phyloP scores from a whole-genome alignment of 2,888 invertebrate genomes.

The Acrobasis suavella region DNA sequence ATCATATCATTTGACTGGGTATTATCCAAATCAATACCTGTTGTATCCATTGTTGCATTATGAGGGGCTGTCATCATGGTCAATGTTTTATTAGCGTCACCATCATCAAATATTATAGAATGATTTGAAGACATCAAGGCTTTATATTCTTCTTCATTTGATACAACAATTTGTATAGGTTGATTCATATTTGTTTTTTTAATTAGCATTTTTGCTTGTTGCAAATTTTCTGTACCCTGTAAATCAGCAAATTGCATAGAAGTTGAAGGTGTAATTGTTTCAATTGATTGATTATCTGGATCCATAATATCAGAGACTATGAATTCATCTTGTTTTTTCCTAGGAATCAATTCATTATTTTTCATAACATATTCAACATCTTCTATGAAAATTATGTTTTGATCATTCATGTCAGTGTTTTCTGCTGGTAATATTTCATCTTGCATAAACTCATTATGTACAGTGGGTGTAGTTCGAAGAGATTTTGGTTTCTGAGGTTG shows the following conservation, averaged over 20 bases:
- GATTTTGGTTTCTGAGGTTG: constrained; percentile 40
- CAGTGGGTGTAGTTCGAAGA: constrained; percentile 34
- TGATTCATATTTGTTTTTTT: constrained; percentile 62
- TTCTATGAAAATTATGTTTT: constrained; percentile 79
- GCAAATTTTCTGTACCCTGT: constrained; percentile 45
- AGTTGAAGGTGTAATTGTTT: constrained; percentile 47
- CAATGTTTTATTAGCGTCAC: constrained; percentile 62
- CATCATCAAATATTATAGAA: constrained; percentile 71
- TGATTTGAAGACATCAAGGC: constrained; percentile 70
- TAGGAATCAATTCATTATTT: constrained; percentile 63
- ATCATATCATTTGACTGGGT: constrained; percentile 84
- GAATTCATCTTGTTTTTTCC: constrained; percentile 48
- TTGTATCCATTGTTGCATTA: constrained; percentile 48
- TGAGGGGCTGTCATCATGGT: constrained; percentile 64
- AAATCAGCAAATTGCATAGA: constrained; percentile 54
- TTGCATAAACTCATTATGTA: constrained; percentile 49
- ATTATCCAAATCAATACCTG: constrained; percentile 67
- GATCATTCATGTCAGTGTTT: constrained; percentile 39
- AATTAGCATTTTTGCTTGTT: constrained; percentile 52
- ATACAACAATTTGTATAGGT: constrained; percentile 76
- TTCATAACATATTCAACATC: constrained; percentile 82
- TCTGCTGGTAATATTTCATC: constrained; percentile 38
- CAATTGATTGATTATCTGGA: constrained; percentile 45
- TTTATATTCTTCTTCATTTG: constrained; percentile 78
- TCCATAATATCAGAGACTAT: constrained; percentile 53